These are phyloP conservation scores for Zoanthus solanderi DNA, from an alignment of 92 coral and sea anemone genomes.

Conservation along the genomic window DNA sequence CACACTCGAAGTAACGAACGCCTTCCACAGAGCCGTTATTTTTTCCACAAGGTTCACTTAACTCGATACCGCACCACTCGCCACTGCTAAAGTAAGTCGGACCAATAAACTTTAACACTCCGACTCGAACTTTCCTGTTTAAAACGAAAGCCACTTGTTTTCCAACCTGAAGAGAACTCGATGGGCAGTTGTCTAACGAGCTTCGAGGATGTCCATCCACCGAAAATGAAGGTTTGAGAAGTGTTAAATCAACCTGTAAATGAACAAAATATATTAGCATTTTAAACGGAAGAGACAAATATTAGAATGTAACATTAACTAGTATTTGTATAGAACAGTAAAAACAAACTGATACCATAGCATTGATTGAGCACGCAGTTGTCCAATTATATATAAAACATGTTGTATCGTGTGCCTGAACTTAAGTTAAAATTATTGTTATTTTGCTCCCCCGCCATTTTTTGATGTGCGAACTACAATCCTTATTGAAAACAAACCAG, in stretches of 20 bases:
- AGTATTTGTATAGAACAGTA: not conserved
- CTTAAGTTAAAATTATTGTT: not conserved
- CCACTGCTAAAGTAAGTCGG: conserved; percentile 91
- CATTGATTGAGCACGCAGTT: not conserved
- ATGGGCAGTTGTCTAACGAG: conserved; percentile 2
- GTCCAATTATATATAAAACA: not conserved
- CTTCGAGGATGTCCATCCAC: not conserved
- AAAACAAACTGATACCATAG: not conserved
- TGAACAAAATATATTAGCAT: not conserved
- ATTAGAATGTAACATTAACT: too few relatives aligned
- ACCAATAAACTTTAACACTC: conserved; percentile 84
- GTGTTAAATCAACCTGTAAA: conserved; percentile 34
- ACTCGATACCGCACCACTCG: conserved; percentile 92
- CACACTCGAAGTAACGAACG: conserved; percentile 86
- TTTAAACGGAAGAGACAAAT: not conserved
- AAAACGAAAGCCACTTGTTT: conserved; percentile 89
- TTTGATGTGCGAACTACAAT: not conserved
- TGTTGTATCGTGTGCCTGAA: not conserved
- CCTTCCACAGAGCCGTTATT: conserved; percentile 95
- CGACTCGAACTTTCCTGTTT: conserved; percentile 79
- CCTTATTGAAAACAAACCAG: not conserved
- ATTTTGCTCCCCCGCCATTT: not conserved
- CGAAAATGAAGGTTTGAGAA: not conserved
- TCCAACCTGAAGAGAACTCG: conserved; percentile 61
- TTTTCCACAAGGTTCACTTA: conserved; percentile 92